Evolutionary conservation across 2,888 invertebrate genomes (phyloP).

Genomic region (Taphrorychus bicolor): DNA sequence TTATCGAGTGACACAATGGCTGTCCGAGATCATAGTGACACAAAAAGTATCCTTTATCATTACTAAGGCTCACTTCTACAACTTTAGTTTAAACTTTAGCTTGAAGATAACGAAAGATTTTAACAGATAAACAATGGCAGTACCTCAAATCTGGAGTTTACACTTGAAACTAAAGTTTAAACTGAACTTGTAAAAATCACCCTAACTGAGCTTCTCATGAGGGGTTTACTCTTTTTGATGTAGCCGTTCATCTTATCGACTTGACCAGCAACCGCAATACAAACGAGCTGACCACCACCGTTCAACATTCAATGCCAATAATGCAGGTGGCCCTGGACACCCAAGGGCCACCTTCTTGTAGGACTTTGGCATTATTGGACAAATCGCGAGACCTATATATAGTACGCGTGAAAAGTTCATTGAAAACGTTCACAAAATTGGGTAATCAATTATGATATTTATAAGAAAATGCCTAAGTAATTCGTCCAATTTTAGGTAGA

Average conservation of each 20-base stretch:
- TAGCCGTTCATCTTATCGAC: slow-evolving; percentile 87
- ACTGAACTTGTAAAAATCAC: too few relatives aligned
- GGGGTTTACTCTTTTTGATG: too few relatives aligned
- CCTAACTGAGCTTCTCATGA: too few relatives aligned
- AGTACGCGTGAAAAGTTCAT: slow-evolving; percentile 72
- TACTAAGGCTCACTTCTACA: too few relatives aligned
- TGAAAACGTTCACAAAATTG: slow-evolving; percentile 74
- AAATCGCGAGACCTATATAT: slow-evolving; percentile 87
- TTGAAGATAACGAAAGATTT: too few relatives aligned
- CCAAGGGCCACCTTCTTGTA: slow-evolving; percentile 77
- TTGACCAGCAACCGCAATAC: slow-evolving; percentile 74
- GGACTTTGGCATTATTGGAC: slow-evolving; percentile 89
- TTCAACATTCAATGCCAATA: slow-evolving; percentile 81
- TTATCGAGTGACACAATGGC: slow-evolving; percentile 88
- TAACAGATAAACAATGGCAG: too few relatives aligned
- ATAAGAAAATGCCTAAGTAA: not conserved
- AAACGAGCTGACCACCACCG: slow-evolving; percentile 74
- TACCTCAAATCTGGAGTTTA: too few relatives aligned
- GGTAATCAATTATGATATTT: slow-evolving; percentile 60
- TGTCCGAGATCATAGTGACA: slow-evolving; percentile 83
- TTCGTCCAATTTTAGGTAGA: slow-evolving; percentile 59
- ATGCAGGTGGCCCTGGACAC: slow-evolving; percentile 85
- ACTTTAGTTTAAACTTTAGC: too few relatives aligned
- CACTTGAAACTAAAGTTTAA: too few relatives aligned
- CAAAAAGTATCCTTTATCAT: too few relatives aligned